A percentile compares a stretch with the other conserved stretches of the same genome.
These are phyloP conservation scores for Andinoacara biseriatus DNA, from an alignment of 2,113 vertebrate genomes.

Conservation along the genomic window DNA sequence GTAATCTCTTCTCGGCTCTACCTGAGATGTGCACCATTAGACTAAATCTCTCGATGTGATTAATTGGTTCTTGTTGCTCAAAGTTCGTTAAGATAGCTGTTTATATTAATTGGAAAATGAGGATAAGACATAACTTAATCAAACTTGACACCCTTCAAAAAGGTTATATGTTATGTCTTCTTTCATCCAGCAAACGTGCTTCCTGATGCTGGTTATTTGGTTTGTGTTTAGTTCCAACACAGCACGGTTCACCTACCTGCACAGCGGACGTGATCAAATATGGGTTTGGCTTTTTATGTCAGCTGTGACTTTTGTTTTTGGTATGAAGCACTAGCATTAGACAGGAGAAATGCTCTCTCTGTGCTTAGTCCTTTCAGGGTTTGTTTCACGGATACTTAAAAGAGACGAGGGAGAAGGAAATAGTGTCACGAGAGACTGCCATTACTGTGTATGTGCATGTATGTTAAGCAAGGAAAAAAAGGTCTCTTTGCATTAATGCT, in stretches of 20 bases:
- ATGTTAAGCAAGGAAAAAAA: background rate
- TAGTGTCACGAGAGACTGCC: background rate
- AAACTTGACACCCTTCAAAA: no score
- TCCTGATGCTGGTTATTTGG: background rate
- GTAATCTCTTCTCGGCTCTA: background rate
- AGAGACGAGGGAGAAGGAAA: background rate
- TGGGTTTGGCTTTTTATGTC: slow-evolving; percentile 19
- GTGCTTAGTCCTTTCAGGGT: background rate
- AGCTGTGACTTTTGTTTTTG: background rate
- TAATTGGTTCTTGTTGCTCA: background rate
- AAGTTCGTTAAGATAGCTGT: background rate
- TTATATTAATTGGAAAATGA: background rate
- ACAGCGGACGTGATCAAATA: slow-evolving; percentile 44
- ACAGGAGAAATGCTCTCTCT: background rate
- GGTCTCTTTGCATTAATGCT: background rate
- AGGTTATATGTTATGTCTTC: background rate
- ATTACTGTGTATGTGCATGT: background rate
- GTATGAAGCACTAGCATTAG: background rate
- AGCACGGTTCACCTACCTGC: slow-evolving; percentile 1
- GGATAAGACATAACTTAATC: no score
- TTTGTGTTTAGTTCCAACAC: slow-evolving; percentile 5
- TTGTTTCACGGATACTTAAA: background rate
- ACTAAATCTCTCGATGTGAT: background rate
- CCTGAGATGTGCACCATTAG: background rate
- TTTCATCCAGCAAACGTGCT: background rate